Evolutionary conservation across 1,140 invertebrate species (phyloP).

Genomic region (Conopomorpha cramerella): DNA sequence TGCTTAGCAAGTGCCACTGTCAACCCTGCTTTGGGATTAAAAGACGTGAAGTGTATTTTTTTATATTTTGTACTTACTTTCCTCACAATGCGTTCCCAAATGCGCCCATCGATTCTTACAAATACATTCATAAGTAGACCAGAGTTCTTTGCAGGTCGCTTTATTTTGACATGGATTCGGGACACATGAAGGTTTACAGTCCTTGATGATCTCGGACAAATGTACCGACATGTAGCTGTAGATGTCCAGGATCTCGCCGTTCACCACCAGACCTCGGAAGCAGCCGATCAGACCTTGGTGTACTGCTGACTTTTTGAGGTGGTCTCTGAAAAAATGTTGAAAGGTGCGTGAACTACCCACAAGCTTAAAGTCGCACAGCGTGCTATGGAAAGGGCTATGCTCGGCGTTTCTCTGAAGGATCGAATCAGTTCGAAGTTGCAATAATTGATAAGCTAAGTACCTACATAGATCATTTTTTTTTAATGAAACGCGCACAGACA

Average conservation of each 20-base stretch:
- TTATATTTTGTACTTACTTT: conserved; percentile 73
- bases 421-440: no score
- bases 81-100: conserved; percentile 85
- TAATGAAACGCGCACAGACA: no score
- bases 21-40: no score
- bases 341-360: conserved; percentile 5
- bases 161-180: conserved; percentile 92
- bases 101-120: conserved; percentile 91
- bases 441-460: no score
- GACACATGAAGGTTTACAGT: conserved; percentile 91
- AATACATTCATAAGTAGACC: conserved; percentile 90
- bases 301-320: conserved; percentile 78
- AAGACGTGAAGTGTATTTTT: no score
- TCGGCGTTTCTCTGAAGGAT: no score
- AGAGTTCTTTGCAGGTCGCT: conserved; percentile 87
- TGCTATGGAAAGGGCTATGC: no score
- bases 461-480: no score
- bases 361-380: no score
- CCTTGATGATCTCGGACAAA: conserved; percentile 86
- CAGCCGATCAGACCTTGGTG: conserved; percentile 90
- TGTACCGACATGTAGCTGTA: conserved; percentile 93
- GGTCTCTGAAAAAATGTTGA: conserved; percentile 64
- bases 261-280: conserved; percentile 89
- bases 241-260: conserved; percentile 87
- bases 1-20: no score